These are phyloP conservation scores for Oreotrochilus melanogaster DNA, from an alignment of 2,113 vertebrate genomes.

Conservation along the genomic window DNA sequence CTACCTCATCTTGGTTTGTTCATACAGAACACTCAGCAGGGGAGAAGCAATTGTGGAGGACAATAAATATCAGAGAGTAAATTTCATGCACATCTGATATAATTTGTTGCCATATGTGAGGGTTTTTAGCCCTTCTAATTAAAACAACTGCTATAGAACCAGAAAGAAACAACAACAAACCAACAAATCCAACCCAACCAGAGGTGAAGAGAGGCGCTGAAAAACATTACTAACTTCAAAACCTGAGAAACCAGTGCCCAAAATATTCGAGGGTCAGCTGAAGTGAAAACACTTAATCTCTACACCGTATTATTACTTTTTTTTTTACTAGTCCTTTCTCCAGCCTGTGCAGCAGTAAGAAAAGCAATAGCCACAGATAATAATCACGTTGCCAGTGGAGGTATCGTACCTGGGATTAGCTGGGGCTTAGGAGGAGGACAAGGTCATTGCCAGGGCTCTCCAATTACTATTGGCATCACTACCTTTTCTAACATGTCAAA, in stretches of 20 bases:
- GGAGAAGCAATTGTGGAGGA: not conserved
- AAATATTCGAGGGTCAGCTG: not conserved
- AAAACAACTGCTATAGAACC: not conserved
- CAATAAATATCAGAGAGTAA: not conserved
- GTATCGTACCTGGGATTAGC: conserved; percentile 67
- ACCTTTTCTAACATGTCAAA: conserved; percentile 71
- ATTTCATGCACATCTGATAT: not conserved
- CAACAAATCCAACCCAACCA: not conserved
- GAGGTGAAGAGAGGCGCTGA: not conserved
- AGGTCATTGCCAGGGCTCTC: conserved; percentile 76
- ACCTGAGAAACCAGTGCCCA: not conserved
- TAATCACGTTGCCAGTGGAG: conserved; percentile 71
- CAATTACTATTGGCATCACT: conserved; percentile 71
- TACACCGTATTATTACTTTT: conserved; percentile 4
- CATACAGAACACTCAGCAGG: not conserved
- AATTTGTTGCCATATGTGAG: not conserved
- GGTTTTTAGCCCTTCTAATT: not conserved
- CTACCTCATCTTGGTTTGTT: not conserved
- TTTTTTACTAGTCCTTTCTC: conserved; percentile 26
- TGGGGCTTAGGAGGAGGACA: conserved; percentile 69
- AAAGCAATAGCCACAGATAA: conserved; percentile 54
- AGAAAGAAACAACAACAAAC: not conserved
- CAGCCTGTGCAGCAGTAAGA: not conserved
- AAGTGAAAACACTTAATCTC: conserved; percentile 62
- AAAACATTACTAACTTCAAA: conserved; percentile 22